A percentile compares a stretch with the other conserved stretches of the same genome.
These are phyloP conservation scores for Saimiri boliviensis DNA, from an alignment of 2,113 vertebrate species.

Conservation along the genomic window DNA sequence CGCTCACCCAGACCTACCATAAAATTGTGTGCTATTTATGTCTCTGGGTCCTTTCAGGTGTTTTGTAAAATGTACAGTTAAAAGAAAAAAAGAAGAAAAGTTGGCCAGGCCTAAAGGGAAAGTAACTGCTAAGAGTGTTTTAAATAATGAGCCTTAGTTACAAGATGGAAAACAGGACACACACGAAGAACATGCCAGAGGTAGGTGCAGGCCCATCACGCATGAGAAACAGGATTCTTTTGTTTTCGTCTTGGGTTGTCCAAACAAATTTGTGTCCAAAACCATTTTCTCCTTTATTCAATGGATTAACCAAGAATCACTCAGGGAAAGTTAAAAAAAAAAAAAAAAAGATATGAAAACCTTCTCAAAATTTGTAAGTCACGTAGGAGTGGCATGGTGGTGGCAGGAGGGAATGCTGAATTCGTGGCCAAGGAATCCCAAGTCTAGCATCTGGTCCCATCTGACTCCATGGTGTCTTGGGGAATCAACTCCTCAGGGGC, in stretches of 20 bases:
- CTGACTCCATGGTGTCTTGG: not conserved
- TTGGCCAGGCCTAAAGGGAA: not conserved
- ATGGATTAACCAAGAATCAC: not conserved
- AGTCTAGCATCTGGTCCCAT: not conserved
- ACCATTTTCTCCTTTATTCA: not conserved
- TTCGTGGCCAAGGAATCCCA: not conserved
- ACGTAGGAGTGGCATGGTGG: not conserved
- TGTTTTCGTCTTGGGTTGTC: constrained; percentile 7
- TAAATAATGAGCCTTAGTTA: not conserved
- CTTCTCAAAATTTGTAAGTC: not conserved
- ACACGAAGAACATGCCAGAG: not conserved
- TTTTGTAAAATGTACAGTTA: not conserved
- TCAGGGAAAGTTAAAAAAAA: not conserved
- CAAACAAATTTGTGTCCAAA: not conserved
- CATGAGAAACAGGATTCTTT: not conserved
- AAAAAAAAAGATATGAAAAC: not conserved
- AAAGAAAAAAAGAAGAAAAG: not conserved
- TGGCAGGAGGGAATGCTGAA: not conserved
- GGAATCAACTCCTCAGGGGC: not conserved
- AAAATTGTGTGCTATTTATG: not conserved
- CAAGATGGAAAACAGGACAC: not conserved
- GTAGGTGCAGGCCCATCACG: fast-evolving
- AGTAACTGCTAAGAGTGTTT: not conserved
- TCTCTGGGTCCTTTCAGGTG: not conserved
- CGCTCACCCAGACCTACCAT: fast-evolving